phyloP scores from a whole-genome alignment of 2,888 invertebrate species.

The Drosophila nr. fundita region DNA sequence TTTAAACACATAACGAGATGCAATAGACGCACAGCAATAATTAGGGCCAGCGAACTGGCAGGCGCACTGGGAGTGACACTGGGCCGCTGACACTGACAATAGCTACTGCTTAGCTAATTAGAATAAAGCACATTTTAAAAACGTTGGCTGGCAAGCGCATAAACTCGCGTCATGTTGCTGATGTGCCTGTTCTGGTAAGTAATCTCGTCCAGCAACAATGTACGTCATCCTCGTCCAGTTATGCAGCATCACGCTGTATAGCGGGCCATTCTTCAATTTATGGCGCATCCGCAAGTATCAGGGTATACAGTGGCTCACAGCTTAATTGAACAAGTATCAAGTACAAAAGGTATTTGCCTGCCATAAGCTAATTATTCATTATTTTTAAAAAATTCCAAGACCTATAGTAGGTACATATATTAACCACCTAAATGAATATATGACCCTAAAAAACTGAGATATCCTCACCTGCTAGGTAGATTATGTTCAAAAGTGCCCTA shows the following conservation, averaged over 20 bases:
- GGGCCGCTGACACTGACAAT: conserved; percentile 32
- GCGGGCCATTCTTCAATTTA: conserved; percentile 90
- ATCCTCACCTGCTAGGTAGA: no score
- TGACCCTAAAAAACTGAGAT: no score
- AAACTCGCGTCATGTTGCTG: conserved; percentile 88
- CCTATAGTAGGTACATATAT: no score
- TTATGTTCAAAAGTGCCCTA: no score
- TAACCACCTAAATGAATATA: no score
- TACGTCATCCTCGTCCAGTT: conserved; percentile 97
- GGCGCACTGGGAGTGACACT: conserved; percentile 31
- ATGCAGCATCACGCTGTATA: conserved; percentile 91
- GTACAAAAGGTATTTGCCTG: no score
- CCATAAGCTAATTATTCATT: no score
- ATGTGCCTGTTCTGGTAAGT: conserved; percentile 94
- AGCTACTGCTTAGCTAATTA: conserved; percentile 2
- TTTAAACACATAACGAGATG: conserved; percentile 52
- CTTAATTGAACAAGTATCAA: no score
- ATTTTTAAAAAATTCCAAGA: no score
- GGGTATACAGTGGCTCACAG: conserved; percentile 84
- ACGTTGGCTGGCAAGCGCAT: conserved; percentile 79
- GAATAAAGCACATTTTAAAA: conserved; percentile 7
- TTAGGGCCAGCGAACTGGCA: conserved; percentile 44
- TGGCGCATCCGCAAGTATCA: conserved; percentile 90
- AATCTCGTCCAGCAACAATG: conserved; percentile 95
- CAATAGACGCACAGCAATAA: conserved; percentile 42